Conservation (phyloP, 2,888 invertebrate species). For the Notodonta dromedarius region DNA sequence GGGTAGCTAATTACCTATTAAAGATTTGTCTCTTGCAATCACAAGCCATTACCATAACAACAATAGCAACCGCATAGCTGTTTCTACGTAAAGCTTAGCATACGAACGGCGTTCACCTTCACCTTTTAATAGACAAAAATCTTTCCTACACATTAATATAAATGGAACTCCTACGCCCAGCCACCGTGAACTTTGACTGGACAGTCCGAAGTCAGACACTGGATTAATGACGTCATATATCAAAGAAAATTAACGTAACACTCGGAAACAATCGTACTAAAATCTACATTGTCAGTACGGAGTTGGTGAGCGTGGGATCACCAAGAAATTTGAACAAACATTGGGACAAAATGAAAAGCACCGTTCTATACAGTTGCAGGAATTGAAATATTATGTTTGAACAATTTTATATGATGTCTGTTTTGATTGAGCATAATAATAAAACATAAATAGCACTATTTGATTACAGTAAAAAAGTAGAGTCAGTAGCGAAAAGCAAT, state of each 20-base stretch:
- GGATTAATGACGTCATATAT: conserved; percentile 48
- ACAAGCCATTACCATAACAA: no score
- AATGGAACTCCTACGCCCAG: conserved; percentile 44
- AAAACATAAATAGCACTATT: no score
- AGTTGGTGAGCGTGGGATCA: not conserved
- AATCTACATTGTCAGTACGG: not conserved
- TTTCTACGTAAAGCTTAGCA: not conserved
- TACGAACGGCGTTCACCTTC: conserved; percentile 13
- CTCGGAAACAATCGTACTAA: not conserved
- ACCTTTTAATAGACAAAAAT: conserved; percentile 21
- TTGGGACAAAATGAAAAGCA: not conserved
- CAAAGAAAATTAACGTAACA: conserved; percentile 26
- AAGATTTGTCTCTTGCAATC: no score
- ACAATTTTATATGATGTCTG: no score
- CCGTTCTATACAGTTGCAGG: no score
- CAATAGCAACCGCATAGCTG: not conserved
- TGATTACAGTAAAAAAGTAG: no score
- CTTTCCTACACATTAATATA: conserved; percentile 18
- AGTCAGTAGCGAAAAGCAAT: no score
- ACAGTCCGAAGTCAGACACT: conserved; percentile 24
- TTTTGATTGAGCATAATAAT: no score
- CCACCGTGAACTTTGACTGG: conserved; percentile 43
- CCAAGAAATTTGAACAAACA: not conserved
- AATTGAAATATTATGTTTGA: no score
- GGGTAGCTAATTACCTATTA: no score